These are phyloP conservation scores for Pristionchus maxplancki DNA, from an alignment of 2,888 invertebrate species.

Conservation along the genomic window DNA sequence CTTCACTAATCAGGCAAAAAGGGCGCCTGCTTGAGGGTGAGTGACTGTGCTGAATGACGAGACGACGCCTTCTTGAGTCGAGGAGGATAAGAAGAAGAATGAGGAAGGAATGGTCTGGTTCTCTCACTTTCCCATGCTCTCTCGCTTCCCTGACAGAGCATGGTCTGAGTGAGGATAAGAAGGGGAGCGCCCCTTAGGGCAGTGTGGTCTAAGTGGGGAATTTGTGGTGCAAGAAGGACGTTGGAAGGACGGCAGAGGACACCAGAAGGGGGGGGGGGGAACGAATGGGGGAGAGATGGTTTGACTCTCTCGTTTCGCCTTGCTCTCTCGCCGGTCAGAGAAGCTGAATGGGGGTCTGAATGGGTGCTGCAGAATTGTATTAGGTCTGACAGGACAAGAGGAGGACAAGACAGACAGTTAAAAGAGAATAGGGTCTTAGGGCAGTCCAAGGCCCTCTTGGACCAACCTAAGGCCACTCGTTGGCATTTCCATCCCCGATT, in stretches of 20 bases:
- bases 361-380: not conserved
- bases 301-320: too few species aligned
- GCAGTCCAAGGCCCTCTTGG: too few species aligned
- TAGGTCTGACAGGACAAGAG: not conserved
- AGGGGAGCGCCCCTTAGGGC: too few species aligned
- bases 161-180: not conserved
- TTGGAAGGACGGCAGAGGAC: not conserved
- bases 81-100: not conserved
- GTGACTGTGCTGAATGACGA: too few species aligned
- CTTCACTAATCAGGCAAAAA: constrained; percentile 31
- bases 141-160: not conserved
- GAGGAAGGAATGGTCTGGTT: not conserved
- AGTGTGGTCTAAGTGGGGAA: too few species aligned
- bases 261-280: not conserved
- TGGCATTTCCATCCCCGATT: not conserved
- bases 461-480: too few species aligned
- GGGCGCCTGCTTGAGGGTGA: not conserved
- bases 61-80: not conserved
- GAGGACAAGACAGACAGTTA: too few species aligned
- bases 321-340: too few species aligned
- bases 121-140: not conserved
- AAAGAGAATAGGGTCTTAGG: too few species aligned
- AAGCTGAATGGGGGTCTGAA: too few species aligned
- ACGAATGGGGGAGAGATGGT: not conserved
- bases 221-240: too few species aligned